Evolutionary conservation across 1,140 invertebrate species (phyloP).

Genomic region (Chymomyza costata): DNA sequence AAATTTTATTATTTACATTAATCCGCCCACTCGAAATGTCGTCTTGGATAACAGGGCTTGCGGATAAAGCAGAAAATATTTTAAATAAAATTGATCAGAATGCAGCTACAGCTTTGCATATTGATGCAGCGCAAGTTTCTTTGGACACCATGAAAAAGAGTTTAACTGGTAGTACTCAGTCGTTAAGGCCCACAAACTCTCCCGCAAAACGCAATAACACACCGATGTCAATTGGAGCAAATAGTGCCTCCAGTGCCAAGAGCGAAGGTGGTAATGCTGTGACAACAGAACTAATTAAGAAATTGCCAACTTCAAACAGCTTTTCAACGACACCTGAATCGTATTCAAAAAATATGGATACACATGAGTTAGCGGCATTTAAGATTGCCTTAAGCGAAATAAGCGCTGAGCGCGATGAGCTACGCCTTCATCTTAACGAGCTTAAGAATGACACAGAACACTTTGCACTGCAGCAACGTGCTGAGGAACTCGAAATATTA

Average conservation of each 20-base stretch:
- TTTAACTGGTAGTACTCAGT: conserved; percentile 52
- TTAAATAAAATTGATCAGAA: conserved; percentile 90
- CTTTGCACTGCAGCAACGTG: conserved; percentile 27
- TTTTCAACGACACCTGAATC: conserved; percentile 26
- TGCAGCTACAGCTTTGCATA: conserved; percentile 82
- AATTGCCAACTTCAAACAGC: conserved; percentile 37
- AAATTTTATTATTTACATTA: no score
- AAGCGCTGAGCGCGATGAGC: conserved; percentile 57
- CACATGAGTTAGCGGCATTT: conserved; percentile 57
- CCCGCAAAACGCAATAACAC: conserved; percentile 27
- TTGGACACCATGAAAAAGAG: conserved; percentile 44
- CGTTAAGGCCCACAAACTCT: conserved; percentile 41
- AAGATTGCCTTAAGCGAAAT: conserved; percentile 64
- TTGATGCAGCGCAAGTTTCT: conserved; percentile 25
- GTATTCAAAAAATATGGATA: conserved; percentile 25
- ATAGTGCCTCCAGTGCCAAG: conserved; percentile 44
- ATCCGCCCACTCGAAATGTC: conserved; percentile 64
- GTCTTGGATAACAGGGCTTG: conserved; percentile 88
- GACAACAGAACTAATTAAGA: conserved; percentile 35
- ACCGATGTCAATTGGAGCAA: conserved; percentile 29
- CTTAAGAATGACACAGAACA: conserved; percentile 47
- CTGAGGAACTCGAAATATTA: conserved; percentile 59
- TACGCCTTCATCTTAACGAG: conserved; percentile 47
- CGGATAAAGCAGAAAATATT: conserved; percentile 89
- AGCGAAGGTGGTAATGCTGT: conserved; percentile 12